phyloP scores from a whole-genome alignment of 2,113 vertebrate genomes.

The Dryoscopus gambensis region DNA sequence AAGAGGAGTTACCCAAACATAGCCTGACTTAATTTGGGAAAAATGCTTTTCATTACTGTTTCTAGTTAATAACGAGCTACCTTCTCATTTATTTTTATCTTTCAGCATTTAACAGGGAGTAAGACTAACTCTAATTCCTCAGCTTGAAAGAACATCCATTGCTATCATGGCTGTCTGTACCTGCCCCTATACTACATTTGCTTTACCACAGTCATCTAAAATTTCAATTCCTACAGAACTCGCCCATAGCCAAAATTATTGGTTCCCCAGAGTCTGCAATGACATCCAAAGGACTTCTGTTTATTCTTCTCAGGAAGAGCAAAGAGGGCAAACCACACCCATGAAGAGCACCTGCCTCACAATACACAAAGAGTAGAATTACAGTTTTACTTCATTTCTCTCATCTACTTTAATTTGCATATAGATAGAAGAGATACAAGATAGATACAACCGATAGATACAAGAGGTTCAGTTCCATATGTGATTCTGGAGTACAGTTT shows the following conservation, averaged over 20 bases:
- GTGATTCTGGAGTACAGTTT: background rate
- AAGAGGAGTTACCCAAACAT: background rate
- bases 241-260: background rate
- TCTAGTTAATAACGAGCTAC: background rate
- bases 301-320: background rate
- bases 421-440: background rate
- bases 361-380: background rate
- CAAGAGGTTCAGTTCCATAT: background rate
- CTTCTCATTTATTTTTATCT: background rate
- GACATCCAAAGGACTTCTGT: background rate
- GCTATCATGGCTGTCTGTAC: background rate
- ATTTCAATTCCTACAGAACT: background rate
- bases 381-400: background rate
- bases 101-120: background rate
- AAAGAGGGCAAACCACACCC: background rate
- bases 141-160: background rate
- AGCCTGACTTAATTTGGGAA: background rate
- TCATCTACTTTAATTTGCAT: background rate
- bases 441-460: background rate
- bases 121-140: background rate
- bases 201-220: background rate
- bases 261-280: background rate
- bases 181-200: background rate
- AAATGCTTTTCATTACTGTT: background rate
- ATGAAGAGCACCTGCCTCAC: background rate